A percentile compares a stretch with the other conserved stretches of the same genome.
These are phyloP conservation scores for Heliconius congener DNA, from an alignment of 1,140 invertebrate genomes.

Conservation along the genomic window DNA sequence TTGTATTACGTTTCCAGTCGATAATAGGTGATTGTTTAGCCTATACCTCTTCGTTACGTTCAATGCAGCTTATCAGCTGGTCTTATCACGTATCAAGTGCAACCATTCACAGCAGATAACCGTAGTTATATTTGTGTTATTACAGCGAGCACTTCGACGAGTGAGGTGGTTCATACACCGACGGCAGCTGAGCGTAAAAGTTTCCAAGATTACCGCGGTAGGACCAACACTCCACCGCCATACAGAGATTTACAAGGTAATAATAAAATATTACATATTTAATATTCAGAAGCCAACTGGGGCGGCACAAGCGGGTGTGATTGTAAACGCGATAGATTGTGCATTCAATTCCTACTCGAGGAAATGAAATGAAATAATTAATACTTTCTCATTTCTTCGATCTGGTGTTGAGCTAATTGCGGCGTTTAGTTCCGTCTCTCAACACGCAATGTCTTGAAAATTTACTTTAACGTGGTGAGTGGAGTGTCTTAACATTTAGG, in stretches of 20 bases:
- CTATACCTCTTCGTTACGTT: constrained; percentile 25
- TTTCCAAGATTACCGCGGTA: constrained; percentile 48
- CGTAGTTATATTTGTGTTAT: constrained; percentile 49
- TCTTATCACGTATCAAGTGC: constrained; percentile 68
- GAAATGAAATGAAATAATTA: no score
- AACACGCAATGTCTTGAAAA: no score
- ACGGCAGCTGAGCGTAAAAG: constrained; percentile 53
- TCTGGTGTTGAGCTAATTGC: no score
- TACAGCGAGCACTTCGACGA: constrained; percentile 63
- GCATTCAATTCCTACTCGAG: no score
- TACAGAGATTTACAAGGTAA: constrained; percentile 70
- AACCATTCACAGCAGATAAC: constrained; percentile 64
- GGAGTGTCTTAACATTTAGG: no score
- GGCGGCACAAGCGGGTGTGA: no score
- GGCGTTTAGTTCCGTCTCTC: no score
- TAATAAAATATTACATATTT: constrained; percentile 12
- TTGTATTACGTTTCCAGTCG: background rate
- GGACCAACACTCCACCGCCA: constrained; percentile 60
- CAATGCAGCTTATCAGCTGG: constrained; percentile 56
- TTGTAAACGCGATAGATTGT: no score
- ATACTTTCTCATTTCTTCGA: no score
- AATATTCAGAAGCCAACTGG: no score
- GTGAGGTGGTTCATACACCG: constrained; percentile 47
- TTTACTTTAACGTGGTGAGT: no score
- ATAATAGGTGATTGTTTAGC: constrained; percentile 5